phyloP scores from a whole-genome alignment of 1,140 invertebrate species.

The Oppia nitens region DNA sequence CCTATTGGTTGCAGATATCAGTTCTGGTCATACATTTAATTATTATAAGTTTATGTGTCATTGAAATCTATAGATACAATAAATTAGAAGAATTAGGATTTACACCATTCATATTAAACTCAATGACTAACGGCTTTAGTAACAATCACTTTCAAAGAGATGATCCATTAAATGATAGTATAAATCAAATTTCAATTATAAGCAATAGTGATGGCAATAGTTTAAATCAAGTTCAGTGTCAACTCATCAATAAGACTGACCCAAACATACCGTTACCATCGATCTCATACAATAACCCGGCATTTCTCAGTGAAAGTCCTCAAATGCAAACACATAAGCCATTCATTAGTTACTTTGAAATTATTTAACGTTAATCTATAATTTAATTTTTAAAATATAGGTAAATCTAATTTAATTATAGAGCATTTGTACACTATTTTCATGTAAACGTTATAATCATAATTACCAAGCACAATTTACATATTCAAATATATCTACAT shows the following conservation, averaged over 20 bases:
- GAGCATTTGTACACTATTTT: too few relatives aligned
- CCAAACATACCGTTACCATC: not conserved
- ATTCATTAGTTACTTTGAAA: too few relatives aligned
- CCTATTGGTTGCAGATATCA: not conserved
- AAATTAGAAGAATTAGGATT: not conserved
- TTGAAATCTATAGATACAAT: not conserved
- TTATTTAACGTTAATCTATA: too few relatives aligned
- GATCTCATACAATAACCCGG: not conserved
- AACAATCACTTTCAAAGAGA: too few relatives aligned
- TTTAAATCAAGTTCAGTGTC: not conserved
- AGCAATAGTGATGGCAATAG: not conserved
- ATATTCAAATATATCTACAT: too few relatives aligned
- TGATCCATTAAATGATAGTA: too few relatives aligned
- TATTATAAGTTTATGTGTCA: not conserved
- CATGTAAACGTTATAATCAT: too few relatives aligned
- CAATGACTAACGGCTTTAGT: too few relatives aligned
- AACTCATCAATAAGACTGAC: not conserved
- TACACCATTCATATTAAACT: not conserved
- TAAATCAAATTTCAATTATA: not conserved
- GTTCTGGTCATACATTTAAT: not conserved
- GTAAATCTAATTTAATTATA: too few relatives aligned
- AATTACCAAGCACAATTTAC: too few relatives aligned
- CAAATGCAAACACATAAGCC: not conserved
- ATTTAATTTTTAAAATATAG: too few relatives aligned
- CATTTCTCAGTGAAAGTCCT: not conserved